Evolutionary conservation across 1,140 invertebrate genomes (phyloP).

Genomic region (Galendromus occidentalis): DNA sequence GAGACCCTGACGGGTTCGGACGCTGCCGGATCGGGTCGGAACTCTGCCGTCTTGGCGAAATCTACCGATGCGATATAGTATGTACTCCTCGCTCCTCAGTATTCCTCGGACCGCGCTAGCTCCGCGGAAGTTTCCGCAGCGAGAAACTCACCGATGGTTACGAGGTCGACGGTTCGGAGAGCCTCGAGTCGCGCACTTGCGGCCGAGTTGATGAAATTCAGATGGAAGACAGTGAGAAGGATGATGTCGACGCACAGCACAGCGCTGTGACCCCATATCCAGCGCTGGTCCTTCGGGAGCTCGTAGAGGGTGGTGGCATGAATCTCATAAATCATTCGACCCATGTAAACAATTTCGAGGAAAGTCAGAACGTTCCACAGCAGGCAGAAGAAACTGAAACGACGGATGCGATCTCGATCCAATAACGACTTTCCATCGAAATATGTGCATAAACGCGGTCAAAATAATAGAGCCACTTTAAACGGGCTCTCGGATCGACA

Average conservation of each 20-base stretch:
- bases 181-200: neutral
- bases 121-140: no score
- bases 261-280: neutral
- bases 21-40: no score
- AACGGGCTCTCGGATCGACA: no score
- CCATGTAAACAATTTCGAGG: neutral
- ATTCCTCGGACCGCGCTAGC: no score
- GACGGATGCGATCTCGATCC: no score
- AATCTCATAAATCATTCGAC: slow-evolving; percentile 7
- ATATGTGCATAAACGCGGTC: no score
- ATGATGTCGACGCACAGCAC: neutral
- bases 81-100: no score
- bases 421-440: no score
- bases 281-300: neutral
- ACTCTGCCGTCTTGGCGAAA: no score
- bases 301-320: neutral
- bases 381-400: slow-evolving; percentile 1
- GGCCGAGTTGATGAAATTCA: neutral
- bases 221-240: neutral
- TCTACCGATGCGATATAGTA: no score
- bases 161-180: neutral
- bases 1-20: no score
- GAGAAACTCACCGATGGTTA: neutral
- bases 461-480: no score
- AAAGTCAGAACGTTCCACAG: neutral